These are phyloP conservation scores for Homarus gammarus DNA, from an alignment of 2,888 invertebrate species.

Conservation along the genomic window DNA sequence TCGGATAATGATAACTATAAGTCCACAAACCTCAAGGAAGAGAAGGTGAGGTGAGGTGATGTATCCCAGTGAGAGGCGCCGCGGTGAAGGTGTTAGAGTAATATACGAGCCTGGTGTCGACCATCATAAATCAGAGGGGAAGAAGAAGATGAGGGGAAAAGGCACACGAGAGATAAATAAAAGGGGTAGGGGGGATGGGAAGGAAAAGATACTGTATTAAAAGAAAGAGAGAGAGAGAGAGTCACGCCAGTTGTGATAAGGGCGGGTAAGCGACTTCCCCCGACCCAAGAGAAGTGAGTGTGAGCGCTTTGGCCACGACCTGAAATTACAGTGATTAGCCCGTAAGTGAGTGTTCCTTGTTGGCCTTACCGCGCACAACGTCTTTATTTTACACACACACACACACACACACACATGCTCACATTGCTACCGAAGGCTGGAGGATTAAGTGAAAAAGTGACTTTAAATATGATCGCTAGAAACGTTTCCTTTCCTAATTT, in stretches of 20 bases:
- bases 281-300: slow-evolving; percentile 27
- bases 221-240: background rate
- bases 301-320: slow-evolving; percentile 32
- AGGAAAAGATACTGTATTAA: slow-evolving; percentile 14
- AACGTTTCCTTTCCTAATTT: too few species aligned
- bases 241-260: background rate
- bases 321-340: slow-evolving; percentile 49
- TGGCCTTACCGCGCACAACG: slow-evolving; percentile 40
- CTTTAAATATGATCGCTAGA: too few species aligned
- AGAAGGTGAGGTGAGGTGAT: too few species aligned
- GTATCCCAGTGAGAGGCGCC: background rate
- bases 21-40: too few species aligned
- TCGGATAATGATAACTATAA: too few species aligned
- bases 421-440: too few species aligned
- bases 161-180: background rate
- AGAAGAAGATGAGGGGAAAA: slow-evolving; percentile 11
- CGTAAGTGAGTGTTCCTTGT: slow-evolving; percentile 49
- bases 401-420: slow-evolving; percentile 16
- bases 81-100: background rate
- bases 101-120: slow-evolving; percentile 19
- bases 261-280: background rate
- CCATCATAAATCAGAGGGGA: slow-evolving; percentile 33
- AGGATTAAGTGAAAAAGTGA: too few species aligned
- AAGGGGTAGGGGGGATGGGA: too few species aligned
- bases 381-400: slow-evolving; percentile 26